Evolutionary conservation across 2,113 vertebrate genomes (phyloP).

Genomic region (Pteruthius melanotis): DNA sequence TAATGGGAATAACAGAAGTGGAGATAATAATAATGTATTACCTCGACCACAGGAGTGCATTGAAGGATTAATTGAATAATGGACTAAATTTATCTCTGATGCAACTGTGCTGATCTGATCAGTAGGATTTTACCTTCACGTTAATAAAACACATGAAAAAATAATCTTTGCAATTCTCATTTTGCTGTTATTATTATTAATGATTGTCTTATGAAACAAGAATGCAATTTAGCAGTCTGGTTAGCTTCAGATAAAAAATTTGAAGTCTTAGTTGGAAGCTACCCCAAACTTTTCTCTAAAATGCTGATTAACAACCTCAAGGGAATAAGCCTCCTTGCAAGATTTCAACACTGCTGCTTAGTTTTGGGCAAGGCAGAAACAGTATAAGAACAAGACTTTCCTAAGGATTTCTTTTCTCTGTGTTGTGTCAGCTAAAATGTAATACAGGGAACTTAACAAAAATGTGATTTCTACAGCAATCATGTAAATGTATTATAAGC

Average conservation of each 20-base stretch:
- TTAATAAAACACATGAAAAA: conserved; percentile 30
- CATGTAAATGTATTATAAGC: neutral
- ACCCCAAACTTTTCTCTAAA: conserved; percentile 18
- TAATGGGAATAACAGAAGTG: conserved; percentile 39
- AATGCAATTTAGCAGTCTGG: conserved; percentile 22
- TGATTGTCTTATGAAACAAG: neutral
- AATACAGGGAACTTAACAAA: neutral
- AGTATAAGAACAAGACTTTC: neutral
- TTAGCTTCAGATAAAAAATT: conserved; percentile 54
- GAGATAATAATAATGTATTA: conserved; percentile 23
- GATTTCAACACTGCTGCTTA: neutral
- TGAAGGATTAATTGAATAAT: conserved; percentile 53
- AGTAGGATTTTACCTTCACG: neutral
- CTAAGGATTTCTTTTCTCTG: neutral
- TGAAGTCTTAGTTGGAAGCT: conserved; percentile 28
- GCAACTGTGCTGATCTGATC: neutral
- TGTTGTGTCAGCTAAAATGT: neutral
- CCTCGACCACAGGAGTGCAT: neutral
- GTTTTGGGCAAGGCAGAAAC: neutral
- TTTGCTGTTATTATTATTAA: conserved; percentile 34
- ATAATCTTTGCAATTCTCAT: neutral
- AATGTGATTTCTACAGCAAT: neutral
- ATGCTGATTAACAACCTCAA: conserved; percentile 41
- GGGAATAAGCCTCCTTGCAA: conserved; percentile 20
- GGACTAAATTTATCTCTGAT: conserved; percentile 24